phyloP scores from a whole-genome alignment of 2,797 vertebrate genomes.

The Zenarchopterus dispar region DNA sequence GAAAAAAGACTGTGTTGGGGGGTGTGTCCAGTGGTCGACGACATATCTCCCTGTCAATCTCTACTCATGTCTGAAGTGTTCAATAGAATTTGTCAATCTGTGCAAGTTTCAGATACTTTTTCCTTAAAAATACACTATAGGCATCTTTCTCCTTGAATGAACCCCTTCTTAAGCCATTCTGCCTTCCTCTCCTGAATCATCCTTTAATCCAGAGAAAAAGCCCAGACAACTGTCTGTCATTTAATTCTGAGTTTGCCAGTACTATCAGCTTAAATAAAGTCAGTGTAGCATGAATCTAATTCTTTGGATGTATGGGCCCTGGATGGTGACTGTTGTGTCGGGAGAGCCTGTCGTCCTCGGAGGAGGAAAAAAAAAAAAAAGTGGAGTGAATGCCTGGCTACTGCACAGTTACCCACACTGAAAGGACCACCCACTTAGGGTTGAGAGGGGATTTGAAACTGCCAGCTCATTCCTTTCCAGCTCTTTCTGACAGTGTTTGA shows the following conservation, averaged over 20 bases:
- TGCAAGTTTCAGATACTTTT: slow-evolving; percentile 72
- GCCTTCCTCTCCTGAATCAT: slow-evolving; percentile 82
- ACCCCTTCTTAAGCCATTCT: slow-evolving; percentile 80
- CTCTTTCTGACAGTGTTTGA: slow-evolving; percentile 78
- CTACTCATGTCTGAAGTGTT: slow-evolving; percentile 65
- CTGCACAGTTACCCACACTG: slow-evolving; percentile 86
- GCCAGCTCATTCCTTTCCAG: slow-evolving; percentile 80
- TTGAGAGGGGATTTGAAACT: slow-evolving; percentile 85
- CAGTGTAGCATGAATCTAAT: slow-evolving; percentile 89
- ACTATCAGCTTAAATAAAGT: slow-evolving; percentile 85
- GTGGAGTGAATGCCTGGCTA: slow-evolving; percentile 81
- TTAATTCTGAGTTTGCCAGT: slow-evolving; percentile 81
- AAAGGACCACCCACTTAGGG: slow-evolving; percentile 89
- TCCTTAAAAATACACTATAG: slow-evolving; percentile 54
- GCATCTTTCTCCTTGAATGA: slow-evolving; percentile 79
- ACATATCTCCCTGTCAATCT: slow-evolving; percentile 65
- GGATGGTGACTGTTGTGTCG: slow-evolving; percentile 82
- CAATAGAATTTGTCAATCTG: slow-evolving; percentile 70
- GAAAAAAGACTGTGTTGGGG: not conserved
- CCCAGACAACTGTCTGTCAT: slow-evolving; percentile 83
- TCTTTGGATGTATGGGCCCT: slow-evolving; percentile 84
- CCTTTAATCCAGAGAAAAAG: slow-evolving; percentile 84
- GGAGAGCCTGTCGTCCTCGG: slow-evolving; percentile 78
- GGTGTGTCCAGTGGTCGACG: not conserved
- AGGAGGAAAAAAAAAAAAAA: slow-evolving; percentile 29